A percentile compares a stretch with the other conserved stretches of the same genome.
These are phyloP conservation scores for Elephantulus edwardii DNA, from an alignment of 2,113 vertebrate genomes.

Conservation along the genomic window DNA sequence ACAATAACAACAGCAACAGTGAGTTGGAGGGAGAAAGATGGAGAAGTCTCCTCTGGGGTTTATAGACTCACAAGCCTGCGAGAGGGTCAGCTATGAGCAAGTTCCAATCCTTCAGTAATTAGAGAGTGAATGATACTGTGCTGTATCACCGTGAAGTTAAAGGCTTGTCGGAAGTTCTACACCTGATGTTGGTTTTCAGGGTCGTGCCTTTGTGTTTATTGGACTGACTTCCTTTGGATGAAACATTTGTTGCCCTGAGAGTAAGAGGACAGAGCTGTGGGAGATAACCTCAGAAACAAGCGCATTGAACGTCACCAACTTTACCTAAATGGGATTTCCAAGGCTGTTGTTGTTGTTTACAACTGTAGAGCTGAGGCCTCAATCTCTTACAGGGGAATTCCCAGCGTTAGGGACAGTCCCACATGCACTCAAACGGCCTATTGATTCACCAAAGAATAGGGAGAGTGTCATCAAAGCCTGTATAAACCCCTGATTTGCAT, in stretches of 20 bases:
- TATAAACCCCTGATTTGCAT: constrained; percentile 31
- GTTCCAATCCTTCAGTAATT: too few species aligned
- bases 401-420: background rate
- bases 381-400: constrained; percentile 41
- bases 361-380: background rate
- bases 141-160: background rate
- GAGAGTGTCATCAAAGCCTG: constrained; percentile 46
- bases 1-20: too few species aligned
- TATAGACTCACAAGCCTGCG: too few species aligned
- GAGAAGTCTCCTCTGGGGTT: too few species aligned
- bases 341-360: background rate
- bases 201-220: background rate
- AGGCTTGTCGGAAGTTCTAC: background rate
- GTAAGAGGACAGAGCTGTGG: too few species aligned
- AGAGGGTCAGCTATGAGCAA: too few species aligned
- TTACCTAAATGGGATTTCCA: constrained; percentile 57
- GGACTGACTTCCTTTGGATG: background rate
- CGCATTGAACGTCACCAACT: background rate
- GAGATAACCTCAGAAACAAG: too few species aligned
- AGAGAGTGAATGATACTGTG: too few species aligned
- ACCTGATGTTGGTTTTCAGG: background rate
- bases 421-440: constrained; percentile 2
- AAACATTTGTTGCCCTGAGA: constrained; percentile 7
- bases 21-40: too few species aligned
- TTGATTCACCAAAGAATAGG: constrained; percentile 43